phyloP scores from a whole-genome alignment of 2,888 invertebrate species.

The Zygaena filipendulae region DNA sequence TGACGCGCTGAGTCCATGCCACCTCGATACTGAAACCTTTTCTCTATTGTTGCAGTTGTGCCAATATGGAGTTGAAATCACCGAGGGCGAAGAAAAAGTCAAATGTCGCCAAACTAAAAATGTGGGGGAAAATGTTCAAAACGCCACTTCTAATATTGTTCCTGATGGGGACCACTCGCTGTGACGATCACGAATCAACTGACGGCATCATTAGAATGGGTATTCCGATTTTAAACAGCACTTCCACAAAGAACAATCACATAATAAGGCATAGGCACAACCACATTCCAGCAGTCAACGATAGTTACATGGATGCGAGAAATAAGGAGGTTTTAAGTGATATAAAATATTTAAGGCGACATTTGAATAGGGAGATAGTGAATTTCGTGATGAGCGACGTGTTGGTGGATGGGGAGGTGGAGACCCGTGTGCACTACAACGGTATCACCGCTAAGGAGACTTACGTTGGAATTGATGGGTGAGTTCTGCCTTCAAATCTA shows the following conservation, averaged over 20 bases:
- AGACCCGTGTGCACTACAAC: constrained; percentile 71
- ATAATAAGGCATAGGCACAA: constrained; percentile 24
- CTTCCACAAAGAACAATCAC: constrained; percentile 18
- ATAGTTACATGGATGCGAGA: constrained; percentile 19
- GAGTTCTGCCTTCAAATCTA: too few relatives aligned
- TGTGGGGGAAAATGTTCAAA: constrained; percentile 46
- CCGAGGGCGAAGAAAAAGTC: constrained; percentile 57
- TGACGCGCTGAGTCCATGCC: too few relatives aligned
- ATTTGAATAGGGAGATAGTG: constrained; percentile 49
- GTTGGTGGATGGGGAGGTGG: constrained; percentile 76
- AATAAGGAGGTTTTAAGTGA: constrained; percentile 37
- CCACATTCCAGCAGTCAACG: constrained; percentile 23
- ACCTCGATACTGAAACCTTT: constrained; percentile 2
- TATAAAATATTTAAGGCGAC: constrained; percentile 46
- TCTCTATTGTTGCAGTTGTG: constrained; percentile 39
- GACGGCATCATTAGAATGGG: constrained; percentile 21
- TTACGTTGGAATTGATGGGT: constrained; percentile 64
- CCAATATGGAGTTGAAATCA: constrained; percentile 52
- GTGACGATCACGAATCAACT: constrained; percentile 44
- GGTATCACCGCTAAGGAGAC: constrained; percentile 77
- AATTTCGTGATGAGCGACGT: constrained; percentile 75
- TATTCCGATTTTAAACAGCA: constrained; percentile 20
- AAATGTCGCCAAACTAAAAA: constrained; percentile 31
- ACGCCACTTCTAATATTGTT: constrained; percentile 44
- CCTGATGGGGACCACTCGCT: constrained; percentile 45